These are phyloP conservation scores for Hydrochoerus hydrochaeris DNA, from an alignment of 2,113 vertebrate genomes.

Conservation along the genomic window DNA sequence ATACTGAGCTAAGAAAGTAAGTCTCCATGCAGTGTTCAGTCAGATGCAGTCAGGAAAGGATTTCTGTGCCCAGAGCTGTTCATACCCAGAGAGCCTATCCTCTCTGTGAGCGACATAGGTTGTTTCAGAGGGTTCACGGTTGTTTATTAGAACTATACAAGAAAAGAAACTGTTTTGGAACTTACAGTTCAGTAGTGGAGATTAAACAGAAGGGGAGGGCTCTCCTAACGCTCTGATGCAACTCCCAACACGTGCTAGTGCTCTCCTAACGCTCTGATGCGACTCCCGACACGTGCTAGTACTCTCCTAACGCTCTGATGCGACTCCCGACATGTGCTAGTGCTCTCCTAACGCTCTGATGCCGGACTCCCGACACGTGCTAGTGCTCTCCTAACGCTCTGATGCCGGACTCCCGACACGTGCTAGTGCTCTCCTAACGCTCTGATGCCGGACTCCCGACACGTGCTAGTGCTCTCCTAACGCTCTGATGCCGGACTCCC, in stretches of 20 bases:
- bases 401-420: neutral
- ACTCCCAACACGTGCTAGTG: neutral
- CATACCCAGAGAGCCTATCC: neutral
- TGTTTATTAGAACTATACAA: slow-evolving; percentile 28
- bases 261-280: slow-evolving; percentile 30
- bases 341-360: slow-evolving; percentile 32
- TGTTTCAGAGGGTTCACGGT: slow-evolving; percentile 18
- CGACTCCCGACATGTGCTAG: neutral
- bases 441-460: slow-evolving; percentile 12
- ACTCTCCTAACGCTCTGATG: slow-evolving; percentile 29
- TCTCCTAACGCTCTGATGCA: too few species aligned
- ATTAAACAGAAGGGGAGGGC: neutral
- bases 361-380: neutral
- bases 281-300: neutral
- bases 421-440: neutral
- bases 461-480: slow-evolving; percentile 1
- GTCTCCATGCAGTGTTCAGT: neutral
- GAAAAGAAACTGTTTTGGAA: slow-evolving; percentile 44
- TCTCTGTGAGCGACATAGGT: neutral
- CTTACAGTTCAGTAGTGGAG: slow-evolving; percentile 34
- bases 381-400: slow-evolving; percentile 12
- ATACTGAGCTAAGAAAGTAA: neutral
- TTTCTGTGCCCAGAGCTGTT: neutral
- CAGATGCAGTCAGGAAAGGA: neutral
- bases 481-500: slow-evolving; percentile 5